phyloP scores from a whole-genome alignment of 2,113 vertebrate genomes.

The Tretioscincus oriximinensis region DNA sequence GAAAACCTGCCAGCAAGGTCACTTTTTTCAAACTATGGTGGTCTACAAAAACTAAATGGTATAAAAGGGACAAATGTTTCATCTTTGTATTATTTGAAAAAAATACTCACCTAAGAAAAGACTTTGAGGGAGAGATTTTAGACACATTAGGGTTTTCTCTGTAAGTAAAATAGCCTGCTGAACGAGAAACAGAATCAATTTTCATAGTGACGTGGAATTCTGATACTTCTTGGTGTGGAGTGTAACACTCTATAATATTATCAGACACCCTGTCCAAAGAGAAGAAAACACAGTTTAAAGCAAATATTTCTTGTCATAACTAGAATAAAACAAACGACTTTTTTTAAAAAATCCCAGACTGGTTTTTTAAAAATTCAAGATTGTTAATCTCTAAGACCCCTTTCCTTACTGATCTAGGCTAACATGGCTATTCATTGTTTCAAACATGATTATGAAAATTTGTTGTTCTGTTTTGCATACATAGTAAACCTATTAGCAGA shows the following conservation, averaged over 20 bases:
- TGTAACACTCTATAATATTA: conserved; percentile 82
- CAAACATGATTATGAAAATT: neutral
- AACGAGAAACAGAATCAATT: conserved; percentile 80
- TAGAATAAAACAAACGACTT: neutral
- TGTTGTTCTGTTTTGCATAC: neutral
- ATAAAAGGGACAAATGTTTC: neutral
- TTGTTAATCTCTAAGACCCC: no score
- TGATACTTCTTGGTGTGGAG: conserved; percentile 72
- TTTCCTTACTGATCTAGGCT: no score
- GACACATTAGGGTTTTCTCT: conserved; percentile 86
- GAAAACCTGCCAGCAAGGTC: no score
- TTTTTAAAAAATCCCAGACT: no score
- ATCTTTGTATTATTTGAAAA: conserved; percentile 22
- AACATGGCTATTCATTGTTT: no score
- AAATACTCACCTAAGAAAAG: conserved; percentile 89
- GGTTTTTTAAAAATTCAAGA: no score
- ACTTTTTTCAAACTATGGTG: no score
- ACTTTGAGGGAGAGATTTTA: conserved; percentile 88
- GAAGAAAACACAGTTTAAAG: conserved; percentile 18
- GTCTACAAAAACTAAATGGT: no score
- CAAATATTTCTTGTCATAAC: neutral
- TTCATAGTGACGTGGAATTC: conserved; percentile 78
- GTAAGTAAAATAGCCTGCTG: conserved; percentile 79
- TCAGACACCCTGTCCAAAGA: conserved; percentile 58
- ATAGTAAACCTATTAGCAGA: neutral